Percentiles rank a stretch among this genome's conserved stretches.
These are phyloP conservation scores for Crocodylus rhombifer DNA, from an alignment of 2,797 vertebrate species.

Conservation along the genomic window DNA sequence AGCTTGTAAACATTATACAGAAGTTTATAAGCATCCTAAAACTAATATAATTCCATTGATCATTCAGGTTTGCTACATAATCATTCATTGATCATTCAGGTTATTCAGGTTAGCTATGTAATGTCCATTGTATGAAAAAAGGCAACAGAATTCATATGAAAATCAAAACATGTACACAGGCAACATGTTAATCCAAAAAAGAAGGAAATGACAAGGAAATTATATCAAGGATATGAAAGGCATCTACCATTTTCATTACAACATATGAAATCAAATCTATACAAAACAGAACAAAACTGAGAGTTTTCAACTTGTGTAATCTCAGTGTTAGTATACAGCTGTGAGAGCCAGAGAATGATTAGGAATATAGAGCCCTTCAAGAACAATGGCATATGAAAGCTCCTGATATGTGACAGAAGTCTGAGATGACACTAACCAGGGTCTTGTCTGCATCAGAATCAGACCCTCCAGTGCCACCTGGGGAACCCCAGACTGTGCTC, in stretches of 20 bases:
- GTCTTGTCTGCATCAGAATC: not conserved
- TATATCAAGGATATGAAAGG: not conserved
- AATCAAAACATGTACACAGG: not conserved
- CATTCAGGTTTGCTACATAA: not conserved
- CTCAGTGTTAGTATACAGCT: fast-evolving
- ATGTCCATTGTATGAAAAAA: not conserved
- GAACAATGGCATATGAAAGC: not conserved
- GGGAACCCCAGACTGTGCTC: no score
- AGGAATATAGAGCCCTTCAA: not conserved
- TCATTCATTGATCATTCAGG: not conserved
- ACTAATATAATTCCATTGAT: conserved; percentile 1
- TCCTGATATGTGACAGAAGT: not conserved
- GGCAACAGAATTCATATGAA: not conserved
- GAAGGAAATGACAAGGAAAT: not conserved
- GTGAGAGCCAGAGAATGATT: not conserved
- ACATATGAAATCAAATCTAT: not conserved
- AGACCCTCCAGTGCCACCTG: not conserved
- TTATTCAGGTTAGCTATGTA: not conserved
- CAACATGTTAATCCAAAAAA: not conserved
- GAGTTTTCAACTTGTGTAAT: not conserved
- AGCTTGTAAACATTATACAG: not conserved
- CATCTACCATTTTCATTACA: not conserved
- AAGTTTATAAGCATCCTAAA: not conserved
- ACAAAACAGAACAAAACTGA: not conserved
- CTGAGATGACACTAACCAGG: not conserved